phyloP scores from a whole-genome alignment of 1,140 invertebrate species.

The Octopus sinensis region DNA sequence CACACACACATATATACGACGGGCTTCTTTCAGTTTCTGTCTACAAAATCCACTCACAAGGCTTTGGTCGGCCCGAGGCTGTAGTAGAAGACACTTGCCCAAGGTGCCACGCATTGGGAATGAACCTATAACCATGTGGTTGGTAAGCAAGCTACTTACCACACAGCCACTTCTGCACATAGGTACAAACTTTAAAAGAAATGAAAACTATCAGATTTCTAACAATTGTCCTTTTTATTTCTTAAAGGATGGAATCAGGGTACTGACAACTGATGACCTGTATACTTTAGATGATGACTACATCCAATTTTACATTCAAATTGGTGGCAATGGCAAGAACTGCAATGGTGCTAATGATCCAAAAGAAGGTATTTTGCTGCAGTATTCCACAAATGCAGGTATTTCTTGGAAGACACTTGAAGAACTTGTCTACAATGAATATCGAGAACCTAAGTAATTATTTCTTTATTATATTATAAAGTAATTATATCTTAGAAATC shows the following conservation, averaged over 20 bases:
- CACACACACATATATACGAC: too few relatives aligned
- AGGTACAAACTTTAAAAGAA: too few relatives aligned
- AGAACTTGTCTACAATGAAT: constrained; percentile 39
- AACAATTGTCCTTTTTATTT: constrained; percentile 5
- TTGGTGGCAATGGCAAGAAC: constrained; percentile 39
- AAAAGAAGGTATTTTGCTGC: constrained; percentile 46
- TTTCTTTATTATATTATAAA: too few relatives aligned
- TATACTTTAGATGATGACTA: constrained; percentile 44
- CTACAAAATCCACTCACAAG: too few relatives aligned
- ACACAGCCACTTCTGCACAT: too few relatives aligned
- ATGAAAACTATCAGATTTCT: neutral
- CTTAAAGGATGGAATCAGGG: constrained; percentile 44
- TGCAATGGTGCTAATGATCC: constrained; percentile 44
- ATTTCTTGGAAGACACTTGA: constrained; percentile 54
- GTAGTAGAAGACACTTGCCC: too few relatives aligned
- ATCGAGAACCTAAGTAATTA: constrained; percentile 24
- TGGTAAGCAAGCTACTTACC: too few relatives aligned
- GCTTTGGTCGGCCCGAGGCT: too few relatives aligned
- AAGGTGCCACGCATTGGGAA: too few relatives aligned
- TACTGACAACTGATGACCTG: constrained; percentile 44
- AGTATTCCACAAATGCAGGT: constrained; percentile 55
- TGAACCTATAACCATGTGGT: too few relatives aligned
- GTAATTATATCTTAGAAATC: too few relatives aligned
- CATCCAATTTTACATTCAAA: constrained; percentile 50
- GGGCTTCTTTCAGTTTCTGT: too few relatives aligned